These are phyloP conservation scores for Koerneria pararmatus DNA, from an alignment of 2,888 invertebrate species.

Conservation along the genomic window DNA sequence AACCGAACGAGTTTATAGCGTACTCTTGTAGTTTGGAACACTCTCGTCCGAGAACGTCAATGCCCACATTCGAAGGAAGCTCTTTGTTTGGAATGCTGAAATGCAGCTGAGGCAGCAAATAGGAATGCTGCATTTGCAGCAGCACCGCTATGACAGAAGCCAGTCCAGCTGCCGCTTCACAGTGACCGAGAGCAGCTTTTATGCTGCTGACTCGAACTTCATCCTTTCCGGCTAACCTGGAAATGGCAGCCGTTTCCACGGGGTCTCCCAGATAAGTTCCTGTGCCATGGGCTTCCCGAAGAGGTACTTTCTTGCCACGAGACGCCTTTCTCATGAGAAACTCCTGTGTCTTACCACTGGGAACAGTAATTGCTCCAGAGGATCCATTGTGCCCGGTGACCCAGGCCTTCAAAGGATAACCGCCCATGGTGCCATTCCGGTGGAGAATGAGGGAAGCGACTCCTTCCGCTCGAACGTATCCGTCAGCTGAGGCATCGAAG, in stretches of 20 bases:
- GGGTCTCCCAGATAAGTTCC: conserved; percentile 54
- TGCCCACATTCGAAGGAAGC: conserved; percentile 13
- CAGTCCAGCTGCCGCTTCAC: conserved; percentile 48
- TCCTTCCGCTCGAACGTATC: conserved; percentile 59
- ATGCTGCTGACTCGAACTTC: conserved; percentile 33
- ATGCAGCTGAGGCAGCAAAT: conserved; percentile 32
- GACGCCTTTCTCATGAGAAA: conserved; percentile 35
- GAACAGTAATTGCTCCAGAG: conserved; percentile 49
- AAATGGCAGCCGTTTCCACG: conserved; percentile 43
- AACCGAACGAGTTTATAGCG: conserved; percentile 53
- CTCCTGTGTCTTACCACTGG: conserved; percentile 41
- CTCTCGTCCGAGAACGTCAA: conserved; percentile 38
- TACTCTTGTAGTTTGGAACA: conserved; percentile 20
- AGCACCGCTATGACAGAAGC: conserved; percentile 32
- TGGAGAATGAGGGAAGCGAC: conserved; percentile 40
- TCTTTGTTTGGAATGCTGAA: conserved; percentile 29
- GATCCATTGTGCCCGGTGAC: conserved; percentile 54
- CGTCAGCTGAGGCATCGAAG: conserved; percentile 59
- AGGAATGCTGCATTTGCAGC: conserved; percentile 24
- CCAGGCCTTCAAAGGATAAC: conserved; percentile 17
- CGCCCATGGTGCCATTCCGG: conserved; percentile 1
- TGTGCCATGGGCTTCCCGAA: conserved; percentile 56
- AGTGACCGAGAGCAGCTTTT: conserved; percentile 48
- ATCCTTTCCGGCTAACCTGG: conserved; percentile 13
- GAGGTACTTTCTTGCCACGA: background rate